Percentiles rank a stretch among this genome's conserved stretches.
Evolutionary conservation across 2,888 invertebrate genomes (phyloP).

Genomic region (Rhodophaea formosa): DNA sequence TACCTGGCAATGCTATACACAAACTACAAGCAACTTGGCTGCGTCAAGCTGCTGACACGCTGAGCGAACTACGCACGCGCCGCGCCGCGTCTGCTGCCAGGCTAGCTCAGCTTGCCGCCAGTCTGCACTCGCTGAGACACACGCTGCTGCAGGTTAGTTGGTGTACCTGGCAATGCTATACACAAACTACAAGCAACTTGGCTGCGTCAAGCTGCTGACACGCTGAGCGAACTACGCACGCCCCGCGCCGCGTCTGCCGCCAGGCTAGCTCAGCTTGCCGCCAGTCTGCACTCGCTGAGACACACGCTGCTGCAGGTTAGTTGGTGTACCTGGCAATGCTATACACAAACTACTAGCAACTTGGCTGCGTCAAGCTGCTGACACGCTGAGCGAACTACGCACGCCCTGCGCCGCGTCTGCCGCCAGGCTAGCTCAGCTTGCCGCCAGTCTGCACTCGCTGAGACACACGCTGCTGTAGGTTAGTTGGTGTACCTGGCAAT

Average conservation of each 20-base stretch:
- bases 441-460: too few species aligned
- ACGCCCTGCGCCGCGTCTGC: too few species aligned
- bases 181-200: constrained; percentile 91
- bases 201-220: constrained; percentile 88
- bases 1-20: too few species aligned
- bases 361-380: too few species aligned
- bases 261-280: constrained; percentile 89
- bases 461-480: too few species aligned
- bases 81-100: constrained; percentile 90
- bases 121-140: constrained; percentile 90
- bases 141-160: constrained; percentile 73
- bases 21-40: constrained; percentile 91
- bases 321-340: too few species aligned
- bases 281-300: constrained; percentile 89
- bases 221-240: constrained; percentile 88
- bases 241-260: constrained; percentile 91
- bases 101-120: constrained; percentile 90
- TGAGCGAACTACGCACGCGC: constrained; percentile 88
- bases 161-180: too few species aligned
- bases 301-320: constrained; percentile 84
- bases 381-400: too few species aligned
- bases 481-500: too few species aligned
- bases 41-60: constrained; percentile 88
- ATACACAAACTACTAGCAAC: too few species aligned
- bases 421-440: too few species aligned